phyloP scores from a whole-genome alignment of 2,888 invertebrate species.

The Yponomeuta sedellus region DNA sequence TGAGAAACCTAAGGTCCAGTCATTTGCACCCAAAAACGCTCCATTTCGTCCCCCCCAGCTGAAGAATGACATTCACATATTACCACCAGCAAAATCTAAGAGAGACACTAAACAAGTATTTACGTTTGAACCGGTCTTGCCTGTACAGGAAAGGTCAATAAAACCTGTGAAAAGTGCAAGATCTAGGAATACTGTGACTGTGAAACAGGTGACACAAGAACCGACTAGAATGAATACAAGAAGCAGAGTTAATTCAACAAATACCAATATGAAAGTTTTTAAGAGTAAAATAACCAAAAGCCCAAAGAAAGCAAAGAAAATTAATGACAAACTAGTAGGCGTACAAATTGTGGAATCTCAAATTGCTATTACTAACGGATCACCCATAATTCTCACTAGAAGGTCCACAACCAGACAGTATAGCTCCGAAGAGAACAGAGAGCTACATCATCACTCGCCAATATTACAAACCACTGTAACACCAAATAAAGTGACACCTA shows the following conservation, averaged over 20 bases:
- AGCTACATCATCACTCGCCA: neutral
- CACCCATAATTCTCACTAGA: neutral
- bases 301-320: slow-evolving; percentile 9
- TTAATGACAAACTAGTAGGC: neutral
- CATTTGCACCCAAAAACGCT: slow-evolving; percentile 71
- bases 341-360: neutral
- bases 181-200: neutral
- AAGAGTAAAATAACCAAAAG: slow-evolving; percentile 1
- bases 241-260: neutral
- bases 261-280: neutral
- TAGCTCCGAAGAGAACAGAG: neutral
- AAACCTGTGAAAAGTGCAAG: slow-evolving; percentile 1
- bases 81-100: slow-evolving; percentile 27
- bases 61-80: slow-evolving; percentile 4
- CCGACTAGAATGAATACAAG: neutral
- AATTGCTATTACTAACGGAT: neutral
- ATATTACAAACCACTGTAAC: neutral
- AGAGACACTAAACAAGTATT: slow-evolving; percentile 25
- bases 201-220: neutral
- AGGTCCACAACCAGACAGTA: neutral
- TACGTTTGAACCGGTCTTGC: neutral
- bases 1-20: slow-evolving; percentile 23
- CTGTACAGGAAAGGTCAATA: neutral
- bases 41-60: slow-evolving; percentile 31
- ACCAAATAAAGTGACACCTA: slow-evolving; percentile 31